These are phyloP conservation scores for Cyclophora albipunctata DNA, from an alignment of 2,888 invertebrate species.

Conservation along the genomic window DNA sequence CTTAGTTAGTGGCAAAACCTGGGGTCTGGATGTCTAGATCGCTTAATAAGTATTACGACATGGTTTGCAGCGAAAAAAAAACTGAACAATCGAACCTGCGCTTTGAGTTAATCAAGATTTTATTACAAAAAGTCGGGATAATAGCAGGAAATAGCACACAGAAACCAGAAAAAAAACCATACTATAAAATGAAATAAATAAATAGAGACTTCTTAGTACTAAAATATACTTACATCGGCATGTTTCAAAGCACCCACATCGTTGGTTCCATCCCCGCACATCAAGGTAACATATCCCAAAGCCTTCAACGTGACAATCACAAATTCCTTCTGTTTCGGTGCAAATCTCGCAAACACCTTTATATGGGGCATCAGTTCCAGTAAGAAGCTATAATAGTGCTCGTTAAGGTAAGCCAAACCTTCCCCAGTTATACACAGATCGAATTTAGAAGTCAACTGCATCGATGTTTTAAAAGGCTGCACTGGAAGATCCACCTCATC, in stretches of 20 bases:
- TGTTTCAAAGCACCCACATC: conserved; percentile 99
- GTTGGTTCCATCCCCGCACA: conserved; percentile 99
- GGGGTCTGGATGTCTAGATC: too few species aligned
- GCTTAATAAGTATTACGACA: too few species aligned
- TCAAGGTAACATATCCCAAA: conserved; percentile 91
- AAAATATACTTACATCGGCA: conserved; percentile 85
- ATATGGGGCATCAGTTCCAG: conserved; percentile 87
- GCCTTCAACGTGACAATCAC: conserved; percentile 92
- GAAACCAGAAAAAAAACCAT: not conserved
- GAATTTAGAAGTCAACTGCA: conserved; percentile 81
- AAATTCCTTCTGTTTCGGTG: conserved; percentile 98
- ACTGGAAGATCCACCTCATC: conserved; percentile 72
- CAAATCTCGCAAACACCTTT: conserved; percentile 96
- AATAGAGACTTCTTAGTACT: not conserved
- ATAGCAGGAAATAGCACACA: too few species aligned
- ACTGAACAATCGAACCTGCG: too few species aligned
- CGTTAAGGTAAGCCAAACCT: conserved; percentile 82
- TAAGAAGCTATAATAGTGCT: conserved; percentile 78
- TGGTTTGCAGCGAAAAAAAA: too few species aligned
- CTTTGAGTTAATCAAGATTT: too few species aligned
- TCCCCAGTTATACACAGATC: conserved; percentile 98
- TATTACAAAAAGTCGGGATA: too few species aligned
- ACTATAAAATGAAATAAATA: conserved; percentile 1
- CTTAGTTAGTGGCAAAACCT: too few species aligned
- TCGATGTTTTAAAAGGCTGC: conserved; percentile 58